phyloP scores from a whole-genome alignment of 2,113 vertebrate species.

The Clupea harengus region DNA sequence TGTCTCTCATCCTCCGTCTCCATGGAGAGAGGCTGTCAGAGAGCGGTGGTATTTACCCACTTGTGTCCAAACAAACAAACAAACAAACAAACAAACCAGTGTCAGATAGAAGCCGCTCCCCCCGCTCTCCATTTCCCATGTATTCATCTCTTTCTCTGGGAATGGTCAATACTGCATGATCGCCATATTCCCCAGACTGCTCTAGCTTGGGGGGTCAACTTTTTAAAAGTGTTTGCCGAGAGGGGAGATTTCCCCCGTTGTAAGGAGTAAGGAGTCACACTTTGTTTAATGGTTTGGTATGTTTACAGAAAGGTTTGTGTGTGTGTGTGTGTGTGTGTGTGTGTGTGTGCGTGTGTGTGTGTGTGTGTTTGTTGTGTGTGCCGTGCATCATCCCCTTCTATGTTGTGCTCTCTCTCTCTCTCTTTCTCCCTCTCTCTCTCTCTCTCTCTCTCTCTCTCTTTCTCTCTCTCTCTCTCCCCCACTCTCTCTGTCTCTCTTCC shows the following conservation, averaged over 20 bases:
- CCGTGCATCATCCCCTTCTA: not conserved
- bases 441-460: not conserved
- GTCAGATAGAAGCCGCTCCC: conserved; percentile 35
- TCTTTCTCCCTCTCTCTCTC: not conserved
- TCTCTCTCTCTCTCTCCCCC: not conserved
- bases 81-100: conserved; percentile 41
- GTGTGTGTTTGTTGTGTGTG: not conserved
- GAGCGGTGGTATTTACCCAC: conserved; percentile 51
- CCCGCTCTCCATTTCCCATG: not conserved
- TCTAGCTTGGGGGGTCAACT: not conserved
- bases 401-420: not conserved
- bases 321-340: not conserved
- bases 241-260: not conserved
- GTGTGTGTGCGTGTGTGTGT: not conserved
- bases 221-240: not conserved
- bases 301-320: not conserved
- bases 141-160: not conserved
- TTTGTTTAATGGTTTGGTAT: not conserved
- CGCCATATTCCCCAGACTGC: not conserved
- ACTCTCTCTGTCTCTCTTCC: too few relatives aligned
- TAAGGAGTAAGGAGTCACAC: not conserved
- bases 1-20: conserved; percentile 11
- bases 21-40: conserved; percentile 42
- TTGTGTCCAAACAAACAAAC: conserved; percentile 50
- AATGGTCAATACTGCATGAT: not conserved